Percentiles rank a stretch among this genome's conserved stretches.
Conservation (phyloP, 2,797 vertebrate genomes). For the Microctenopoma stevenorrisi region DNA sequence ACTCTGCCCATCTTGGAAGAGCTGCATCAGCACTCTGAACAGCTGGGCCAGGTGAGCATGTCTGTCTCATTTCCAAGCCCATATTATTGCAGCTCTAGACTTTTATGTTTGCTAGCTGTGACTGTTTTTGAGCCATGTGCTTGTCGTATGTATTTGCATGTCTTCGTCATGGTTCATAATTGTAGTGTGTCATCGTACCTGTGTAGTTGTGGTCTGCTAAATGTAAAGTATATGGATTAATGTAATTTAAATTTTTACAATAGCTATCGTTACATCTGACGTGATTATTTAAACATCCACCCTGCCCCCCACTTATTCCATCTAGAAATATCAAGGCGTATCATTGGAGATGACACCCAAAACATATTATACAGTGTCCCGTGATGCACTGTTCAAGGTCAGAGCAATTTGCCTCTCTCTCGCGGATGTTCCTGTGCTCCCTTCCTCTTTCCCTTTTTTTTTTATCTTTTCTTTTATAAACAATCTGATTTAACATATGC, state of each 20-base stretch:
- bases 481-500: conserved; percentile 69
- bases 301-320: conserved; percentile 85
- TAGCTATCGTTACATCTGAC: conserved; percentile 75
- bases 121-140: conserved; percentile 37
- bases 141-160: conserved; percentile 63
- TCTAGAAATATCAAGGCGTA: conserved; percentile 89
- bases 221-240: conserved; percentile 60
- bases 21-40: conserved; percentile 96
- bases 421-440: conserved; percentile 72
- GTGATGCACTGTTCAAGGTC: conserved; percentile 88
- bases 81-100: conserved; percentile 9
- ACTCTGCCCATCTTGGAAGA: conserved; percentile 96
- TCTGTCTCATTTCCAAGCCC: conserved; percentile 10
- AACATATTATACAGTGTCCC: conserved; percentile 89
- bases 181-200: conserved; percentile 58
- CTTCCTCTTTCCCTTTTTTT: conserved; percentile 46
- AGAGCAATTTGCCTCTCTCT: conserved; percentile 84
- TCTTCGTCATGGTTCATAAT: conserved; percentile 65
- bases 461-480: conserved; percentile 45
- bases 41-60: conserved; percentile 92
- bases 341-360: conserved; percentile 89
- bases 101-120: conserved; percentile 29
- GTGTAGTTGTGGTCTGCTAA: conserved; percentile 66
- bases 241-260: conserved; percentile 63
- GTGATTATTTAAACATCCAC: conserved; percentile 80